phyloP scores from a whole-genome alignment of 2,888 invertebrate species.

The Brachylomia viminalis region DNA sequence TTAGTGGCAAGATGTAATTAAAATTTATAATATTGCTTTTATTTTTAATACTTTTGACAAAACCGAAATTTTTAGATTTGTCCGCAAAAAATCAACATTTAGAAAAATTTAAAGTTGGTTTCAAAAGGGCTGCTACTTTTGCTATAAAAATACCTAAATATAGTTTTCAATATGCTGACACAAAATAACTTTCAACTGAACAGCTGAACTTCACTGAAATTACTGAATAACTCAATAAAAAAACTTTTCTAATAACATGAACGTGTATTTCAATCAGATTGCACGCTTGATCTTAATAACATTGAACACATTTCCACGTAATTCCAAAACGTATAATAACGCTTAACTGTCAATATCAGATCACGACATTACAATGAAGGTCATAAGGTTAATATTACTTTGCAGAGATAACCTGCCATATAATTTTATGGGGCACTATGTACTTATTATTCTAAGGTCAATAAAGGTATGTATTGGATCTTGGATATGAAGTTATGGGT shows the following conservation, averaged over 20 bases:
- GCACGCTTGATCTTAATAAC: constrained; percentile 43
- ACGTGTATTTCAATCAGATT: constrained; percentile 58
- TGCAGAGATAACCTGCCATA: constrained; percentile 60
- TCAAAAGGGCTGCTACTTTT: neutral
- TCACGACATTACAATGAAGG: constrained; percentile 59
- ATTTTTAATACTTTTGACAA: neutral
- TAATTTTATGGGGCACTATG: constrained; percentile 69
- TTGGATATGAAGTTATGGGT: constrained; percentile 48
- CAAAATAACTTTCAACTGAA: constrained; percentile 16
- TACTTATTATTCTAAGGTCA: constrained; percentile 68
- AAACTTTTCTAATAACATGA: constrained; percentile 50
- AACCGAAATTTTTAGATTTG: neutral
- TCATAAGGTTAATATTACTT: constrained; percentile 64
- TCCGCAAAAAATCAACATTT: neutral
- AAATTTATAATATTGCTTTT: no score
- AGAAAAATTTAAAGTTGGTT: neutral
- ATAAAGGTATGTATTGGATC: constrained; percentile 65
- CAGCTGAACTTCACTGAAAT: neutral
- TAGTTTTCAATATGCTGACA: constrained; percentile 4
- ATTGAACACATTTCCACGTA: constrained; percentile 56
- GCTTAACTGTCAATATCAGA: constrained; percentile 47
- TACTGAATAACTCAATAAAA: constrained; percentile 24
- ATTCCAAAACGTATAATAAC: constrained; percentile 51
- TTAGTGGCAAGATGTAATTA: no score
- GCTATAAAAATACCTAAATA: neutral